Evolutionary conservation across 92 coral and sea anemone species (phyloP).

Genomic region (Porites cylindrica): DNA sequence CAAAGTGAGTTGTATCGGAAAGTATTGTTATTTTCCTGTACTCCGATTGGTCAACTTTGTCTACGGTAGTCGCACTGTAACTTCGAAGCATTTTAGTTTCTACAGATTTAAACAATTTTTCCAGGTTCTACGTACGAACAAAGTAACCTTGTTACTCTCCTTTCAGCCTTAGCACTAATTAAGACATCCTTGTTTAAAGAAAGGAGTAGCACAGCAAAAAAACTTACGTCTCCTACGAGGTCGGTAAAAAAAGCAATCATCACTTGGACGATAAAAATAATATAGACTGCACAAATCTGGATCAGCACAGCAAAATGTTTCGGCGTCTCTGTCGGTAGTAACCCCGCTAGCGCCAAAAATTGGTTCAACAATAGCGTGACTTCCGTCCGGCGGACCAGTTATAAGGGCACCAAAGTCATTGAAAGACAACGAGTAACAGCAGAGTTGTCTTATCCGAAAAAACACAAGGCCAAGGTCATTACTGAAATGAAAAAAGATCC

Average conservation of each 20-base stretch:
- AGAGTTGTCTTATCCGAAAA: conserved; percentile 29
- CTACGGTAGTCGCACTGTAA: too few species aligned
- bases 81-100: too few species aligned
- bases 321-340: conserved; percentile 48
- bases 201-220: neutral
- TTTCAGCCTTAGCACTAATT: too few species aligned
- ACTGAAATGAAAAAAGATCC: neutral
- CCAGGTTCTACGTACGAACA: too few species aligned
- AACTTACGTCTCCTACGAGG: conserved; percentile 47
- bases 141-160: too few species aligned
- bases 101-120: too few species aligned
- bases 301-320: conserved; percentile 57
- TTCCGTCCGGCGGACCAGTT: conserved; percentile 50
- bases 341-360: neutral
- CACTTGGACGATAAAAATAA: conserved; percentile 60
- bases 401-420: conserved; percentile 43
- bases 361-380: conserved; percentile 2
- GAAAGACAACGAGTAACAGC: conserved; percentile 49
- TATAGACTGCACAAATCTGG: conserved; percentile 39
- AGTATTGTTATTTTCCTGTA: too few species aligned
- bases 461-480: neutral
- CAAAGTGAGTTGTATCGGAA: too few species aligned
- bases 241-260: conserved; percentile 33
- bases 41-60: too few species aligned
- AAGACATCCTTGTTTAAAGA: neutral